Base-by-base conservation (phyloP, 1,140 invertebrate genomes). In the Lepidurus couesii region DNA sequence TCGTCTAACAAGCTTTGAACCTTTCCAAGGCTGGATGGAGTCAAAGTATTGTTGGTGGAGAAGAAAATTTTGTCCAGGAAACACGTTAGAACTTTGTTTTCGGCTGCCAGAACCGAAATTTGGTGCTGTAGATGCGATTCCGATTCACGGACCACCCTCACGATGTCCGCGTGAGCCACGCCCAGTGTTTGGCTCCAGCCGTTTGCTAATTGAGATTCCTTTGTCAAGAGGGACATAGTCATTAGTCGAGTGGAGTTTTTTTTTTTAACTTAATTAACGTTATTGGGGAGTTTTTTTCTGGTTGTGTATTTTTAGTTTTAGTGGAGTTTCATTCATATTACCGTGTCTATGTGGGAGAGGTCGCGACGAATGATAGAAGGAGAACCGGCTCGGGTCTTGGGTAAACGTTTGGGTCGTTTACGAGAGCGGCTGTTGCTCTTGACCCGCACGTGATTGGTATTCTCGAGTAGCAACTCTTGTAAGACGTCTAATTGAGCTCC, bases 11-110 rank as follows among this genome's bases (percentile, higher is more conserved):
- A 65, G 53, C 53, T 65, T 16, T 65, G 53, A 21, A 21, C 16
- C 13, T 65, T 65, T 13, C 21, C 53, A 65, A 65, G 53, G 53
- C 53, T 65, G 53, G 13, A 34, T 34, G 34, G 16, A 16, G 16
- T 16, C 21, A 21, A 65, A 21, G 16, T 65, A 7, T 65, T 65
- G 13, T 65, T 65, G 44, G 24, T 45, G 13, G 24, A 43, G 11
- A 75, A 74, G 65, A 79, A 75, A 42, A 79, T 44, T n/a, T 45
- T 44, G 13, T 44, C 47, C 34, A 79, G 21, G 44, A 75, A 74
- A 45, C 78, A 79, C 7, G 78, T 75, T 42, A 79, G 53, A 21
- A 79, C 73, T 74, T 75, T 75, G 75, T 79, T 79, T 42, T 79
- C 78, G 34, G 44, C 75, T 34, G 78, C 73, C 78, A 79, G 74